These are phyloP conservation scores for Ammospiza maritima DNA, from an alignment of 2,797 vertebrate species.

Conservation along the genomic window DNA sequence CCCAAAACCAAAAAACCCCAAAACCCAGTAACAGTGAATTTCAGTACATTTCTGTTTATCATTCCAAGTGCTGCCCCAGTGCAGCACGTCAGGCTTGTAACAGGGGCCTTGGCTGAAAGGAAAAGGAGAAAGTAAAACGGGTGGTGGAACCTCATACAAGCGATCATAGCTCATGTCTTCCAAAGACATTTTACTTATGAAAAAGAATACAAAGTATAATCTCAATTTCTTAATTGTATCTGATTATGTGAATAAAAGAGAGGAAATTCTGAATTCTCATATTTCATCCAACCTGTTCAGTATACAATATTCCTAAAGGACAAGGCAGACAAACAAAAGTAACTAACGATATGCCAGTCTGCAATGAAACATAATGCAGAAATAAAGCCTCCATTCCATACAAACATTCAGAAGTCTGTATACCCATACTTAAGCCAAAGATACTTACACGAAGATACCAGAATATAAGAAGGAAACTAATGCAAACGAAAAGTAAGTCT, in stretches of 20 bases:
- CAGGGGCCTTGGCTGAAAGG: not conserved
- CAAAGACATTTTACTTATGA: not conserved
- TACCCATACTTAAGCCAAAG: not conserved
- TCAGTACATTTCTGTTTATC: not conserved
- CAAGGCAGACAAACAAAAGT: not conserved
- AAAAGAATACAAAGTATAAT: not conserved
- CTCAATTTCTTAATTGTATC: not conserved
- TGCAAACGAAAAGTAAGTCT: not conserved
- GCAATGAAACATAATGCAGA: not conserved
- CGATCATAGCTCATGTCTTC: rapidly evolving
- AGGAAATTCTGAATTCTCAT: not conserved
- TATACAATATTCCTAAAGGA: not conserved
- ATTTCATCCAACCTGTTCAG: not conserved
- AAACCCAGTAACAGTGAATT: not conserved
- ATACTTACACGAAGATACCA: not conserved
- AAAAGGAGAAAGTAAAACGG: not conserved
- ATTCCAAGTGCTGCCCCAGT: not conserved
- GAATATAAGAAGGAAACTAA: not conserved
- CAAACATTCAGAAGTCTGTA: not conserved
- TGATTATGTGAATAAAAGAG: not conserved
- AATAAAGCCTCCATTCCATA: not conserved
- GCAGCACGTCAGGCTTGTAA: rapidly evolving
- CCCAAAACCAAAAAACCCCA: not conserved
- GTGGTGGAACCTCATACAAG: rapidly evolving
- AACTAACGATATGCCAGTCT: rapidly evolving